Percentiles rank a stretch among this genome's conserved stretches.
Conservation (phyloP, 1,140 invertebrate species). For the Drosophila obscura region DNA sequence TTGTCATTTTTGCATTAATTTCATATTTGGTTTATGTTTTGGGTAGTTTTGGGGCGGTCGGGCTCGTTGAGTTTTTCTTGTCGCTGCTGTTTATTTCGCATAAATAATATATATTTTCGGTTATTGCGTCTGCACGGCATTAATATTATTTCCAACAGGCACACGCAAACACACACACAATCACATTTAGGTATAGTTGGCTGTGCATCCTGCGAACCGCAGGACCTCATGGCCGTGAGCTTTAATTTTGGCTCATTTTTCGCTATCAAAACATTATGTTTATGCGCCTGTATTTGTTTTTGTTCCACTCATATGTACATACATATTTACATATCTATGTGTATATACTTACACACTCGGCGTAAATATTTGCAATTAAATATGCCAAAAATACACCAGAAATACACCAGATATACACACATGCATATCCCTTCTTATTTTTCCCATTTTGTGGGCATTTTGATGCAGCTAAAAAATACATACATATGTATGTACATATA, state of each 20-base stretch:
- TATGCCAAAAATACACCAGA: constrained; percentile 58
- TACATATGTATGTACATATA: no score
- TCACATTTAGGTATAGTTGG: constrained; percentile 14
- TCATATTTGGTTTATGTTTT: constrained; percentile 66
- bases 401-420: constrained; percentile 18
- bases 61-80: constrained; percentile 51
- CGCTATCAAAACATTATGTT: constrained; percentile 75
- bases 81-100: constrained; percentile 78
- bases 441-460: constrained; percentile 33
- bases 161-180: constrained; percentile 10
- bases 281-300: constrained; percentile 67
- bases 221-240: constrained; percentile 65
- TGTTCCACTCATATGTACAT: constrained; percentile 54
- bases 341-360: constrained; percentile 19
- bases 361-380: constrained; percentile 79
- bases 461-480: constrained; percentile 30
- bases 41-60: constrained; percentile 1
- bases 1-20: constrained; percentile 83
- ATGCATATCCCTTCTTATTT: constrained; percentile 2
- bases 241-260: constrained; percentile 81
- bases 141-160: constrained; percentile 72
- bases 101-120: constrained; percentile 83
- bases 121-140: constrained; percentile 80
- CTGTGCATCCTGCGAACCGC: constrained; percentile 62
- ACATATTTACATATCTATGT: constrained; percentile 2